Conservation (phyloP, 2,888 invertebrate species). For the Junonia oenone region DNA sequence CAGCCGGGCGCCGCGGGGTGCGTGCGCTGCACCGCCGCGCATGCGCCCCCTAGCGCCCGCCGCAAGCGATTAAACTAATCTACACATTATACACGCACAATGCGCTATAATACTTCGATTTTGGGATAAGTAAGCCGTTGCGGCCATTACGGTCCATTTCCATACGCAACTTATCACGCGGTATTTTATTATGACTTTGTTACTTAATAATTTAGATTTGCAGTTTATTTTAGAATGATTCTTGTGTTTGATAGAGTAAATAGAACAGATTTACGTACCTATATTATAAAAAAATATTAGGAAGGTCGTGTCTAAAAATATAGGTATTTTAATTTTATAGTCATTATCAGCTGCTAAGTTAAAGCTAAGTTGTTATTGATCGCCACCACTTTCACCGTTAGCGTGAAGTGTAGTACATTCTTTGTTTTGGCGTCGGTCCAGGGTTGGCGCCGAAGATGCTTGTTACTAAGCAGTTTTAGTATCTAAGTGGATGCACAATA, state of each 20-base stretch:
- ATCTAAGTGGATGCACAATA: conserved; percentile 11
- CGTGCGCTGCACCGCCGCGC: conserved; percentile 65
- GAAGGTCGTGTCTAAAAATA: neutral
- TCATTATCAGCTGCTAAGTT: conserved; percentile 55
- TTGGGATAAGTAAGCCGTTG: conserved; percentile 10
- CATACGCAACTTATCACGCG: neutral
- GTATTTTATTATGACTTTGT: neutral
- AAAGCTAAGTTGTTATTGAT: conserved; percentile 54
- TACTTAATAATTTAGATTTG: neutral
- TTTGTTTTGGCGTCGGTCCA: conserved; percentile 65
- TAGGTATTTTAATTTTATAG: conserved; percentile 22
- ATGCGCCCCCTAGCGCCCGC: conserved; percentile 43
- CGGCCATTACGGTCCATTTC: conserved; percentile 4
- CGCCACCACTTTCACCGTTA: conserved; percentile 50
- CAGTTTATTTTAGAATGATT: neutral
- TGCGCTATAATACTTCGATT: conserved; percentile 22
- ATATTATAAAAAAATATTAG: neutral
- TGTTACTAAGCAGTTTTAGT: conserved; percentile 43
- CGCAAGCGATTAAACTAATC: conserved; percentile 43
- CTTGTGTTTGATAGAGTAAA: neutral
- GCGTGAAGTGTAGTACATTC: conserved; percentile 41
- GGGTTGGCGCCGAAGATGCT: conserved; percentile 41
- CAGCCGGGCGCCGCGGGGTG: conserved; percentile 44
- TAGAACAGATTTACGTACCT: neutral
- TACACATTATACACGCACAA: conserved; percentile 35